Percentiles rank a stretch among this genome's conserved stretches.
These are phyloP conservation scores for Sebastes jordani DNA, from an alignment of 2,797 vertebrate species.

Conservation along the genomic window DNA sequence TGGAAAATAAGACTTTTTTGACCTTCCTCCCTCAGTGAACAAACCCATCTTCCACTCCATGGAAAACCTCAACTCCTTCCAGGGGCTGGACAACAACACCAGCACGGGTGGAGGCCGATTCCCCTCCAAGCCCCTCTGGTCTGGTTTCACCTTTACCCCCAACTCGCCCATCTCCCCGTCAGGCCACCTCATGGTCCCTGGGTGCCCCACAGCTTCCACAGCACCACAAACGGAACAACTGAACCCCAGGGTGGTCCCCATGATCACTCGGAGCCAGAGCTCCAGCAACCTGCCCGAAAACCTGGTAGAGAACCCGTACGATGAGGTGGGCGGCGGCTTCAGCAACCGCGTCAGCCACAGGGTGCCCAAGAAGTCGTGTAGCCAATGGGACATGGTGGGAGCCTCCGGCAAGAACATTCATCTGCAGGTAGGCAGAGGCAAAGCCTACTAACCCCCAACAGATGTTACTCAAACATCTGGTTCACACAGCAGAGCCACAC, in stretches of 20 bases:
- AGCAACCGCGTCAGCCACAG: slow-evolving; percentile 34
- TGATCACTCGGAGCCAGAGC: slow-evolving; percentile 83
- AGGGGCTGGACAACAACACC: slow-evolving; percentile 31
- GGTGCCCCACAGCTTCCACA: slow-evolving; percentile 3
- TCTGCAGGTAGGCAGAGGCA: slow-evolving; percentile 70
- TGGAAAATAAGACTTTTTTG: background rate
- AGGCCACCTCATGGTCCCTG: slow-evolving; percentile 64
- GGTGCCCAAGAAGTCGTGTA: slow-evolving; percentile 76
- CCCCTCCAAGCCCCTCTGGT: slow-evolving; percentile 52
- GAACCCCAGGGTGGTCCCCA: slow-evolving; percentile 65
- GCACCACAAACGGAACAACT: background rate
- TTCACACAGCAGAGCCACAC: background rate
- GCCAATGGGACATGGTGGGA: slow-evolving; percentile 82
- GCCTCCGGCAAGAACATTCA: slow-evolving; percentile 64
- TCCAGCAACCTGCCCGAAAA: slow-evolving; percentile 82
- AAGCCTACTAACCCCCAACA: background rate
- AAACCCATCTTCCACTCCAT: slow-evolving; percentile 82
- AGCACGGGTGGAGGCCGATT: slow-evolving; percentile 37
- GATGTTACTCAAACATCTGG: background rate
- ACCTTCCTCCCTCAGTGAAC: slow-evolving; percentile 60
- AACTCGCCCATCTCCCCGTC: slow-evolving; percentile 50
- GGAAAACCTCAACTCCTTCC: slow-evolving; percentile 84
- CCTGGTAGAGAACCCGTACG: slow-evolving; percentile 80
- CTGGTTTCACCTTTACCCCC: slow-evolving; percentile 52
- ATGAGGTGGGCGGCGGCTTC: slow-evolving; percentile 64